Conservation (phyloP, 2,797 vertebrate genomes). For the Orestias chungarensis region DNA sequence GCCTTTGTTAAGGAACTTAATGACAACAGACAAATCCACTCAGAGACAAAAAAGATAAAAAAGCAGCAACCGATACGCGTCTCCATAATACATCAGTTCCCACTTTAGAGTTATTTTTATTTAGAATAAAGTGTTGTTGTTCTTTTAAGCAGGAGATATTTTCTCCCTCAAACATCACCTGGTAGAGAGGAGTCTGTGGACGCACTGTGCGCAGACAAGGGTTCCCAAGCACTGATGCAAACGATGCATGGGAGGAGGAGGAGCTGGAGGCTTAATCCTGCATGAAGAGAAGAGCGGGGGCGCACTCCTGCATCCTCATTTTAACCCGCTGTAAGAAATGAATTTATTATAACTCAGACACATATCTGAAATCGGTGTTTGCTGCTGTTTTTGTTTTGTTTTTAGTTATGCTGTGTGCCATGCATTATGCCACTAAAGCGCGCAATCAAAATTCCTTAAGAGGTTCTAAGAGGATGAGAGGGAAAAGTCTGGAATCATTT, state of each 20-base stretch:
- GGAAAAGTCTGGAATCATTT: constrained; percentile 35
- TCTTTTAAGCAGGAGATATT: constrained; percentile 32
- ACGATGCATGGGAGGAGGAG: constrained; percentile 80
- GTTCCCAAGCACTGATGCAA: constrained; percentile 76
- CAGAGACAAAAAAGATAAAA: constrained; percentile 55
- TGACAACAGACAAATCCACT: constrained; percentile 72
- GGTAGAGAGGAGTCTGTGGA: constrained; percentile 58
- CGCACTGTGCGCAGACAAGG: constrained; percentile 70
- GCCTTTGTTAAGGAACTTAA: constrained; percentile 76
- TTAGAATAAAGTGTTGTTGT: constrained; percentile 35
- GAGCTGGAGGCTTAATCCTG: constrained; percentile 74
- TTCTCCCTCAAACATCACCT: constrained; percentile 58
- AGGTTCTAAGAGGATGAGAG: constrained; percentile 11
- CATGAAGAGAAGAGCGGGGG: constrained; percentile 56
- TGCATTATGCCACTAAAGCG: constrained; percentile 11
- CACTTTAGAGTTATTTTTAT: constrained; percentile 28
- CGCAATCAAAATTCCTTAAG: constrained; percentile 25
- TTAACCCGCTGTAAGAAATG: constrained; percentile 34
- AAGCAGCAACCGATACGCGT: constrained; percentile 57
- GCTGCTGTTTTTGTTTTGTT: no score
- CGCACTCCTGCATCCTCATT: constrained; percentile 54
- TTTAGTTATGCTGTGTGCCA: constrained; percentile 32
- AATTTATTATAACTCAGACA: constrained; percentile 43
- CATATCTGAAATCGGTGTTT: constrained; percentile 3
- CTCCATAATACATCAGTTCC: constrained; percentile 72